A percentile compares a stretch with the other conserved stretches of the same genome.
These are phyloP conservation scores for Allophyes oxyacanthae DNA, from an alignment of 2,888 invertebrate species.

Conservation along the genomic window DNA sequence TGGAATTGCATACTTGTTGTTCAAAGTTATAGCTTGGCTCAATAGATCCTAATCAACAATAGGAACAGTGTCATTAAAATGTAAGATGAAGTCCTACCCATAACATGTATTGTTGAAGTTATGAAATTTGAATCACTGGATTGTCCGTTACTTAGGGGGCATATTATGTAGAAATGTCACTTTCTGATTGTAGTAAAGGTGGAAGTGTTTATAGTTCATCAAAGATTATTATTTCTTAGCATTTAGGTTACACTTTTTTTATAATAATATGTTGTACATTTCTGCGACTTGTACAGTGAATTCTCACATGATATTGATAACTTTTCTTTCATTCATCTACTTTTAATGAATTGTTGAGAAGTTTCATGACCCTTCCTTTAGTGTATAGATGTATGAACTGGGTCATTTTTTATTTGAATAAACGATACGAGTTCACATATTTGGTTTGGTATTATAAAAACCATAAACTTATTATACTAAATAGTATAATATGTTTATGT, in stretches of 20 bases:
- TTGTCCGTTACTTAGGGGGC: conserved; percentile 62
- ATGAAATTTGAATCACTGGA: conserved; percentile 70
- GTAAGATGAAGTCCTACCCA: conserved; percentile 78
- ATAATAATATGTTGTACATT: conserved; percentile 67
- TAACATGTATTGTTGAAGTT: conserved; percentile 74
- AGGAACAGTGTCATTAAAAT: conserved; percentile 68
- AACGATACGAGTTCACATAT: conserved; percentile 66
- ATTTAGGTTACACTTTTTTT: conserved; percentile 82
- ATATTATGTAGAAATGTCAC: conserved; percentile 67
- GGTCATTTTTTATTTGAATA: conserved; percentile 81
- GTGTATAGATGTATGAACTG: conserved; percentile 73
- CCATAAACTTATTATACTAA: too few species aligned
- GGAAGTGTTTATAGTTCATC: conserved; percentile 72
- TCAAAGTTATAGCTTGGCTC: conserved; percentile 96
- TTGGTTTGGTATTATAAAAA: conserved; percentile 41
- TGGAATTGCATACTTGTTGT: conserved; percentile 95
- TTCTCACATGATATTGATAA: conserved; percentile 64
- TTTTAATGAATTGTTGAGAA: conserved; percentile 76
- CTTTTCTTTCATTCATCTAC: conserved; percentile 66
- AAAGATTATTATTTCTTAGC: conserved; percentile 74
- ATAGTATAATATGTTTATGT: too few species aligned
- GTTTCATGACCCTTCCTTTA: conserved; percentile 67
- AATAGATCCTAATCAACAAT: conserved; percentile 80
- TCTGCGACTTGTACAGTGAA: conserved; percentile 78
- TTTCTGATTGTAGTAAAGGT: conserved; percentile 65